Conservation (phyloP, 2,113 vertebrate species). For the Macheiramphus alcinus region DNA sequence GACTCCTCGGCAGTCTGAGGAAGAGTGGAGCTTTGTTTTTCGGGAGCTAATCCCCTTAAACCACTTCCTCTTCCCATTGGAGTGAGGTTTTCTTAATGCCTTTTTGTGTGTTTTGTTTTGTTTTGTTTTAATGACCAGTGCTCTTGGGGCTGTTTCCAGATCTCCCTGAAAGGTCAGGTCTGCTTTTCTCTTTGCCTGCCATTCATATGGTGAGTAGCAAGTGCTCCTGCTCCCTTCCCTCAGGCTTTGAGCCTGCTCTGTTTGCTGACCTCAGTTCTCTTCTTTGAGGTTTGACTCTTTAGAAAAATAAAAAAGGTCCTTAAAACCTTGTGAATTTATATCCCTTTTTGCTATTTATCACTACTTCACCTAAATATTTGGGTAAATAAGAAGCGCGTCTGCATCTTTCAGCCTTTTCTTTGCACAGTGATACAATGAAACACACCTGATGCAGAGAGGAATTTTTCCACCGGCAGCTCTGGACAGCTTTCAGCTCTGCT, state of each 20-base stretch:
- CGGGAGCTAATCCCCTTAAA: neutral
- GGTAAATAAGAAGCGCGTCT: neutral
- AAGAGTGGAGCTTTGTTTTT: conserved; percentile 22
- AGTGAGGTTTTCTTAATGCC: conserved; percentile 30
- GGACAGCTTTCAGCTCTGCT: neutral
- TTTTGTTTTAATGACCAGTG: neutral
- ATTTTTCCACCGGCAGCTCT: neutral
- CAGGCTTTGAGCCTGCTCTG: neutral
- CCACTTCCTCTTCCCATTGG: conserved; percentile 22
- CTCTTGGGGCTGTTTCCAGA: conserved; percentile 1
- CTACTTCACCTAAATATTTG: neutral
- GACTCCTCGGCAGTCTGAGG: neutral
- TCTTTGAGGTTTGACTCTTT: neutral
- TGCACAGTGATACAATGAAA: neutral
- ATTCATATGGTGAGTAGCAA: conserved; percentile 18
- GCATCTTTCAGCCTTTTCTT: neutral
- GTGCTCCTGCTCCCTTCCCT: neutral
- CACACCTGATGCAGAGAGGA: neutral
- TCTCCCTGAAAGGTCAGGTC: conserved; percentile 35
- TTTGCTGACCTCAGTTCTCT: neutral
- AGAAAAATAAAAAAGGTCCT: neutral
- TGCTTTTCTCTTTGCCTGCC: neutral
- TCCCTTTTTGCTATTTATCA: neutral
- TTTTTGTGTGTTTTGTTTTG: conserved; percentile 25
- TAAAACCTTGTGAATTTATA: neutral